phyloP scores from a whole-genome alignment of 2,797 vertebrate genomes.

The Dromococcyx pavoninus region DNA sequence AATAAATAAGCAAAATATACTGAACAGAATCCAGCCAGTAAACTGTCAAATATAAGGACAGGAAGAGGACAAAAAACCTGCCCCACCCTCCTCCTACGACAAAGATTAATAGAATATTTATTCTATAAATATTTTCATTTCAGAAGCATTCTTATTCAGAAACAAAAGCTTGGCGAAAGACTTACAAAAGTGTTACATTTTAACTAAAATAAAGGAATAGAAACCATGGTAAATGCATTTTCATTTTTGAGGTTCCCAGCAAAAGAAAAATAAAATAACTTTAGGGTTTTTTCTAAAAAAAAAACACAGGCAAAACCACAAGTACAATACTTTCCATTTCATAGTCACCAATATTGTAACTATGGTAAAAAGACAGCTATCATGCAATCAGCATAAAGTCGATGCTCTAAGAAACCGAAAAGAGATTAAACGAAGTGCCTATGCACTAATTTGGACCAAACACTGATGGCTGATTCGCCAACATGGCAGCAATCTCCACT shows the following conservation, averaged over 20 bases:
- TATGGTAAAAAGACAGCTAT: too few relatives aligned
- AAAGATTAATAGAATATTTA: constrained; percentile 58
- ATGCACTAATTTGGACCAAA: neutral
- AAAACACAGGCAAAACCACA: neutral
- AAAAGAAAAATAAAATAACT: constrained; percentile 14
- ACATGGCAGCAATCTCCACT: neutral
- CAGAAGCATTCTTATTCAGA: constrained; percentile 58
- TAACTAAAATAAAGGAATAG: constrained; percentile 58
- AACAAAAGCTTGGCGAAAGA: constrained; percentile 72
- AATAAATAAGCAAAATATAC: neutral
- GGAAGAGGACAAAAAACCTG: constrained; percentile 30
- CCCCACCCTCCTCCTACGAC: constrained; percentile 36
- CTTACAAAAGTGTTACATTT: constrained; percentile 24
- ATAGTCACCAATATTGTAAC: neutral
- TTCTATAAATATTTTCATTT: constrained; percentile 73
- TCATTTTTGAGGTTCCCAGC: neutral
- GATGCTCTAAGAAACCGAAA: neutral
- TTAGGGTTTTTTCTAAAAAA: neutral
- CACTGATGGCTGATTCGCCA: neutral
- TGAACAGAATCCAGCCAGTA: neutral
- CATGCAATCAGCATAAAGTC: neutral
- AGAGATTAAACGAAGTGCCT: neutral
- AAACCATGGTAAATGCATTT: constrained; percentile 50
- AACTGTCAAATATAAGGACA: neutral
- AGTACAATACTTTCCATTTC: neutral